phyloP scores from a whole-genome alignment of 1,140 invertebrate species.

The Drosophila subobscura region DNA sequence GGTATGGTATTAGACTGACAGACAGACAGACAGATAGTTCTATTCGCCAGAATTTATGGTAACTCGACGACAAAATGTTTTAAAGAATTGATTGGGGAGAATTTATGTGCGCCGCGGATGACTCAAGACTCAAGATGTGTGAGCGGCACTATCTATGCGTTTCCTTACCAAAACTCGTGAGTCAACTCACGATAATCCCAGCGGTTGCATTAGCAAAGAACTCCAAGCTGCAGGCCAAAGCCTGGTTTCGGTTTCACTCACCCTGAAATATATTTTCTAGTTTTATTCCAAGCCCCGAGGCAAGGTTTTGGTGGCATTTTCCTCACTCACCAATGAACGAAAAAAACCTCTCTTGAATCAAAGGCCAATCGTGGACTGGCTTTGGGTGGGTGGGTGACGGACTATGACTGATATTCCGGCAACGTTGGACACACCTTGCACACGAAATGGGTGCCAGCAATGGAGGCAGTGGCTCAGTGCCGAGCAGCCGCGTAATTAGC shows the following conservation, averaged over 20 bases:
- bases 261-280: too few species aligned
- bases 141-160: constrained; percentile 9
- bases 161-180: constrained; percentile 10
- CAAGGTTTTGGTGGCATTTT: too few species aligned
- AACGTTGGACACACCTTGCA: constrained; percentile 67
- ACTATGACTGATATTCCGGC: constrained; percentile 32
- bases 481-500: constrained; percentile 59
- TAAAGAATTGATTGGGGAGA: neutral
- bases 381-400: constrained; percentile 38
- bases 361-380: constrained; percentile 19
- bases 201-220: constrained; percentile 26
- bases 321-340: too few species aligned
- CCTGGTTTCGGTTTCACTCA: constrained; percentile 27
- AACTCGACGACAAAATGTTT: neutral
- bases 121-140: constrained; percentile 39
- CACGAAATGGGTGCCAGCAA: constrained; percentile 50
- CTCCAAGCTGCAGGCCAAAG: constrained; percentile 23
- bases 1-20: neutral
- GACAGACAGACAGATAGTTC: constrained; percentile 28
- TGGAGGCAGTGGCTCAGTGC: constrained; percentile 36
- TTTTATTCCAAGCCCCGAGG: too few species aligned
- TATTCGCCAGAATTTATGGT: constrained; percentile 30
- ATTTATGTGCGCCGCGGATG: constrained; percentile 24
- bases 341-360: constrained; percentile 4
- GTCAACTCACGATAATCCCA: constrained; percentile 32